Base-by-base conservation (phyloP, 2,888 invertebrate species). In the Synergus umbraculus region DNA sequence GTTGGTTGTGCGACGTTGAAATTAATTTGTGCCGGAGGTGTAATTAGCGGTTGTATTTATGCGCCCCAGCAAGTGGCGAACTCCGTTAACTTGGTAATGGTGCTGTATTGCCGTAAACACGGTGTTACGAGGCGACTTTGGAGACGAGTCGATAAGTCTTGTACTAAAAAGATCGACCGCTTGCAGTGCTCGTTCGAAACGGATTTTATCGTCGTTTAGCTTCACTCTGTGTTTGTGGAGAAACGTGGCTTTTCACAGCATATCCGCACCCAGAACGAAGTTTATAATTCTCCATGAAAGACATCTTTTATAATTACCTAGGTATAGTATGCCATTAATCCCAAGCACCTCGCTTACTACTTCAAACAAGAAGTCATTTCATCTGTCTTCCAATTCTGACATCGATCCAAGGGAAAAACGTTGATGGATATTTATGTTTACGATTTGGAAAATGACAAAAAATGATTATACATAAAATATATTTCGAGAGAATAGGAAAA, bases 21-120 rank as follows among this genome's bases (percentile, higher is more conserved):
- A 73, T 73, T 37, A 73, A 87, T 87, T 87, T 85, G 86, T 83
- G 85, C 81, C 77, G 82, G 84, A 81, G 81, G 83, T 78, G 86
- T 86, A 87, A 87, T 87, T 87, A 87, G 85, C 86, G 83, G 81
- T 84, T 83, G 83, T 87, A 86, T 87, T 86, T 87, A 87, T 88
- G 85, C 86, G 84, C 79, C 83, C 69, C 80, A 76, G 82, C 85
- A 79, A 85, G 73, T 73, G 83, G 83, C 83, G 83, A 84, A 64
- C 86, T 79, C 83, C 84, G 86, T 86, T 85, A 87, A 87, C 85
- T 84, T 83, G 86, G 85, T 87, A 87, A 87, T 87, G 87, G 86
- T 83, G 85, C 84, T 83, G 83, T 86, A 84, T 79, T 80, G 86
- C 83, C 85, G 87, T 86, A 86, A 86, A 86, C 86, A 86, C 83